A percentile compares a stretch with the other conserved stretches of the same genome.
Conservation (phyloP, 2,888 invertebrate species). For the Cabera pusaria region DNA sequence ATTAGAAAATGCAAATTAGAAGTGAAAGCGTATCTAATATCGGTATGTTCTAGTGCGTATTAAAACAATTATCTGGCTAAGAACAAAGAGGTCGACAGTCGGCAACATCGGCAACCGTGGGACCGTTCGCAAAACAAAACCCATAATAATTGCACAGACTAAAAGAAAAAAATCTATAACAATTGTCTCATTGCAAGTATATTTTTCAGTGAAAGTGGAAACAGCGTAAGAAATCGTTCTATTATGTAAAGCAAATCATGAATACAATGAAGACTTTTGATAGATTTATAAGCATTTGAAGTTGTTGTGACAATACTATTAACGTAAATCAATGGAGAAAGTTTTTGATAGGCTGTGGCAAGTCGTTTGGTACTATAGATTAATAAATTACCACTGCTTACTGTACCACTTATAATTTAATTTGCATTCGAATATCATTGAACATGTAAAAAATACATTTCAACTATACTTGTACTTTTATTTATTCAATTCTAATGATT, state of each 20-base stretch:
- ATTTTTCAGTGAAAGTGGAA: constrained; percentile 30
- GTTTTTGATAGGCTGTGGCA: constrained; percentile 1
- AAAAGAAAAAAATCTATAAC: constrained; percentile 32
- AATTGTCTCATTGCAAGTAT: constrained; percentile 26
- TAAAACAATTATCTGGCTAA: constrained; percentile 57
- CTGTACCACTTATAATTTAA: too few species aligned
- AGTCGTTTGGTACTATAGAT: constrained; percentile 3
- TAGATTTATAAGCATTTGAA: constrained; percentile 24
- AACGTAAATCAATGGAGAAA: constrained; percentile 13
- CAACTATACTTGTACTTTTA: too few species aligned
- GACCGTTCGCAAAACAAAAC: constrained; percentile 47
- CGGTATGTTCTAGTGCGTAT: constrained; percentile 46
- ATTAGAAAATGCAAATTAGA: constrained; percentile 53
- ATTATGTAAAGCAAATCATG: constrained; percentile 29
- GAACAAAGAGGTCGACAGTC: constrained; percentile 29
- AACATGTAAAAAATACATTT: too few species aligned
- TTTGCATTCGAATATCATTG: too few species aligned
- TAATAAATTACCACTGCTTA: constrained; percentile 2
- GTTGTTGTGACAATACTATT: constrained; percentile 18
- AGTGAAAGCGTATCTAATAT: constrained; percentile 69
- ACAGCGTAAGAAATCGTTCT: constrained; percentile 28
- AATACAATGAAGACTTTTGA: constrained; percentile 25
- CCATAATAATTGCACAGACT: constrained; percentile 9
- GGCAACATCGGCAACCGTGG: constrained; percentile 37
- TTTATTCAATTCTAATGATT: too few species aligned